Percentiles rank a stretch among this genome's conserved stretches.
Conservation (phyloP, 2,797 vertebrate species). For the Tolypeutes matacus region DNA sequence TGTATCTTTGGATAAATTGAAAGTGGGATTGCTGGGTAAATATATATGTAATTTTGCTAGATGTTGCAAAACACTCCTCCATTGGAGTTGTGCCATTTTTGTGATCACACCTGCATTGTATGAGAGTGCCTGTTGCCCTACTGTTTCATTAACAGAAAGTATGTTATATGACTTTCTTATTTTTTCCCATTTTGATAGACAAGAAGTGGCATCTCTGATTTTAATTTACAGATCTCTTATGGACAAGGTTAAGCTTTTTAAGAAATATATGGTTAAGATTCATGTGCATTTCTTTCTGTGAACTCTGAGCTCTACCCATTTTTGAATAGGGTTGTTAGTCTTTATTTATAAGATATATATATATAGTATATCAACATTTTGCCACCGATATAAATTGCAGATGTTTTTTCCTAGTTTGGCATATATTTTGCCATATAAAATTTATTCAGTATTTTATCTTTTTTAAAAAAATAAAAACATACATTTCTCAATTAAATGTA, state of each 20-base stretch:
- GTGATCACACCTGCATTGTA: background rate
- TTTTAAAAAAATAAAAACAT: too few relatives aligned
- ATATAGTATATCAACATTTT: background rate
- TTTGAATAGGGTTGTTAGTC: constrained; percentile 23
- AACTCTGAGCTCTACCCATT: background rate
- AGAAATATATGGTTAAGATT: background rate
- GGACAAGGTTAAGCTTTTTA: background rate
- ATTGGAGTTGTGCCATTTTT: background rate
- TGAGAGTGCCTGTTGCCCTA: background rate
- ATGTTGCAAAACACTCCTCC: background rate
- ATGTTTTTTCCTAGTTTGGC: too few relatives aligned
- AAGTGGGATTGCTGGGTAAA: background rate
- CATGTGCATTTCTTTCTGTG: background rate
- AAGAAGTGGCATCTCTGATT: background rate
- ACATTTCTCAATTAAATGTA: too few relatives aligned
- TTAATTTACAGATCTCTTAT: background rate
- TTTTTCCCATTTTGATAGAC: background rate
- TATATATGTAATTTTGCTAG: background rate
- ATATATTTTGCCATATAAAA: too few relatives aligned
- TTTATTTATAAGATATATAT: background rate
- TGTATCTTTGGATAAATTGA: constrained; percentile 5
- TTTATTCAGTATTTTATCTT: too few relatives aligned
- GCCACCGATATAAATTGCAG: background rate
- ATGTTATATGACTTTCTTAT: background rate
- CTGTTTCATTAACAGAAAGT: background rate